These are phyloP conservation scores for Cyanoderma ruficeps DNA, from an alignment of 2,113 vertebrate species.

Conservation along the genomic window DNA sequence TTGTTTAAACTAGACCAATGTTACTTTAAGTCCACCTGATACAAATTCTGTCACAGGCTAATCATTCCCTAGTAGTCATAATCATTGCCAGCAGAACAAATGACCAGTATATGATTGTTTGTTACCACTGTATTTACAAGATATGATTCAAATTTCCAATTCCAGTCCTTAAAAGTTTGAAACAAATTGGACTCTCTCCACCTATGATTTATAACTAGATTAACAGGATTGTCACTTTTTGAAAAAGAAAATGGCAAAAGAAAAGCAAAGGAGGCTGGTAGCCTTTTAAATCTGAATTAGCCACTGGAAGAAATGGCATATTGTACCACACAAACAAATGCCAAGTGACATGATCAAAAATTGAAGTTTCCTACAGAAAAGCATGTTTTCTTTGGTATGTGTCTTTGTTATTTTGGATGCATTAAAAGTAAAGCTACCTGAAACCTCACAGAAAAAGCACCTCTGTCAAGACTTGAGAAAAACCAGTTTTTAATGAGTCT, in stretches of 20 bases:
- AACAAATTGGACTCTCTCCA: background rate
- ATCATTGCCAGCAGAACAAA: background rate
- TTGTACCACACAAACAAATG: background rate
- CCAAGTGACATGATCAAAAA: background rate
- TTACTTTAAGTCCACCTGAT: background rate
- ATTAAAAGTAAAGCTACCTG: background rate
- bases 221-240: background rate
- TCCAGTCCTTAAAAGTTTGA: background rate
- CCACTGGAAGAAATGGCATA: background rate
- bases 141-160: background rate
- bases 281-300: background rate
- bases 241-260: background rate
- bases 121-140: background rate
- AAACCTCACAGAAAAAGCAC: background rate
- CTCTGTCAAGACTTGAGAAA: constrained; percentile 30
- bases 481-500: constrained; percentile 9
- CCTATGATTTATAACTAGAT: background rate
- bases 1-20: background rate
- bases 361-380: background rate
- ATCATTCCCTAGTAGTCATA: background rate
- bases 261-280: background rate
- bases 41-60: background rate
- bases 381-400: background rate
- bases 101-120: background rate
- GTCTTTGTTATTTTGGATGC: background rate